These are phyloP conservation scores for Pseudochirops corinnae DNA, from an alignment of 2,797 vertebrate genomes.

Conservation along the genomic window DNA sequence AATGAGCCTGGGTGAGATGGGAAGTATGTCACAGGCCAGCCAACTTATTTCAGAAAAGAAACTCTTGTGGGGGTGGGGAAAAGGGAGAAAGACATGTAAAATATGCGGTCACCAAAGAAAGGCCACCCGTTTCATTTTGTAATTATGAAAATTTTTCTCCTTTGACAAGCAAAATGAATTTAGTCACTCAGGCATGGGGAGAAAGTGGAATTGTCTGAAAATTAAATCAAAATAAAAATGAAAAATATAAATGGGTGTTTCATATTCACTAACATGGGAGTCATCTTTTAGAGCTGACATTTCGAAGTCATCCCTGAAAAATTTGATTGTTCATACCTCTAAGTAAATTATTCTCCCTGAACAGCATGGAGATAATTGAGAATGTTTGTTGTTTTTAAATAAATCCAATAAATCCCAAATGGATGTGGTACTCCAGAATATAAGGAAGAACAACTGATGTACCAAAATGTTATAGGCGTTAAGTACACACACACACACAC, in stretches of 20 bases:
- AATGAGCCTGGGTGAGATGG: constrained; percentile 14
- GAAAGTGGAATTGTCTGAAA: constrained; percentile 88
- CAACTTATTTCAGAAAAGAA: constrained; percentile 59
- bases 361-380: constrained; percentile 86
- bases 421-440: constrained; percentile 66
- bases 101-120: constrained; percentile 80
- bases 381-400: constrained; percentile 88
- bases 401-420: constrained; percentile 86
- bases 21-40: constrained; percentile 64
- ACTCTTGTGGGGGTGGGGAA: constrained; percentile 55
- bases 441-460: constrained; percentile 55
- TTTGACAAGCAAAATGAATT: constrained; percentile 88
- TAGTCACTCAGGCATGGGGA: constrained; percentile 86
- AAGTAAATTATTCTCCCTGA: constrained; percentile 86
- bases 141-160: constrained; percentile 89
- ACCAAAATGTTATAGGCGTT: not conserved
- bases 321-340: constrained; percentile 84
- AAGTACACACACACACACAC: not conserved
- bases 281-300: constrained; percentile 88
- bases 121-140: constrained; percentile 84
- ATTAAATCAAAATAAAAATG: constrained; percentile 90
- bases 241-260: constrained; percentile 84
- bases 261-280: constrained; percentile 83
- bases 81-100: constrained; percentile 74
- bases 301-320: constrained; percentile 84